Percentiles rank a stretch among this genome's conserved stretches.
phyloP scores from a whole-genome alignment of 2,113 vertebrate genomes.

The Ceuthmochares aereus region DNA sequence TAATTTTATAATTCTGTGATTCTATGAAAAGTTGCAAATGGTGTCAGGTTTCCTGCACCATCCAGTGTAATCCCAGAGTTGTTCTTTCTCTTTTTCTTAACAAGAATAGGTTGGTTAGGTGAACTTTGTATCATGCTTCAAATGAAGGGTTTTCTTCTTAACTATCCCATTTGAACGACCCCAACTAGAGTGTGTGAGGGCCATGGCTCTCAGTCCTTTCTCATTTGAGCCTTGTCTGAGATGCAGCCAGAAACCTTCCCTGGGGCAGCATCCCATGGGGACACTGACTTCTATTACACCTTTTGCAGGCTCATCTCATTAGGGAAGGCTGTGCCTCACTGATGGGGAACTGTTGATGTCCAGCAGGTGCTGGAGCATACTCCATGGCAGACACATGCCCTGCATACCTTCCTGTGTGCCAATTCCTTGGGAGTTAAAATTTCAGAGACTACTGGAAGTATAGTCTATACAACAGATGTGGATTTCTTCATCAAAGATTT shows the following conservation, averaged over 20 bases:
- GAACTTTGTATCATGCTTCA: not conserved
- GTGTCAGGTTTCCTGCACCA: not conserved
- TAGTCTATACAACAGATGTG: not conserved
- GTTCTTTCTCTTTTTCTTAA: not conserved
- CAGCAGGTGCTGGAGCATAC: not conserved
- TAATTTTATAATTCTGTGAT: too few species aligned
- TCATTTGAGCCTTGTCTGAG: not conserved
- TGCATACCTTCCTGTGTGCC: not conserved
- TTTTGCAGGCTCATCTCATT: not conserved
- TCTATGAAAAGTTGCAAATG: too few species aligned
- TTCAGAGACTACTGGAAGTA: not conserved
- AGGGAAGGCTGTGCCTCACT: not conserved
- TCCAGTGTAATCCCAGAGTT: not conserved
- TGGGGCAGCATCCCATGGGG: not conserved
- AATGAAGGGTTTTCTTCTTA: not conserved
- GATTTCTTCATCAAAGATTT: not conserved
- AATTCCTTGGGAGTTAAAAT: not conserved
- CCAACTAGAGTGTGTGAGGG: not conserved
- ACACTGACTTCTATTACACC: not conserved
- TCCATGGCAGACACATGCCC: not conserved
- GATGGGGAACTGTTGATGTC: not conserved
- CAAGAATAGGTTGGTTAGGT: not conserved
- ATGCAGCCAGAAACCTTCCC: not conserved
- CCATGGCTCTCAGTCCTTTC: not conserved
- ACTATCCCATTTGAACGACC: accelerated